Evolutionary conservation across 2,797 vertebrate genomes (phyloP).

Genomic region (Anguilla marmorata): DNA sequence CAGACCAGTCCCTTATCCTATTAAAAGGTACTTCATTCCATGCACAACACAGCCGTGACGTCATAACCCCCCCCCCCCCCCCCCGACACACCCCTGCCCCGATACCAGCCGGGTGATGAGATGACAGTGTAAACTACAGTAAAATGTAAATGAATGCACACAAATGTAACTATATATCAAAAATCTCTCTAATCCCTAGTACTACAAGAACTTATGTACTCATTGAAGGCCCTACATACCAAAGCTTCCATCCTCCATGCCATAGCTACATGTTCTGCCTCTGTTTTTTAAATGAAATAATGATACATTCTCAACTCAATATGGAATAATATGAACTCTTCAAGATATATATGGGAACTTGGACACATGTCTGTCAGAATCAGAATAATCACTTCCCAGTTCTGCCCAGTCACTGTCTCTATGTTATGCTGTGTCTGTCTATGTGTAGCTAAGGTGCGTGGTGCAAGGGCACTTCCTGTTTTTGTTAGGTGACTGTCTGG

Average conservation of each 20-base stretch:
- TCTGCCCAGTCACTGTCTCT: not conserved
- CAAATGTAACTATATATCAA: not conserved
- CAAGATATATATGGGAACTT: not conserved
- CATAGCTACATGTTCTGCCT: not conserved
- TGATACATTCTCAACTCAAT: not conserved
- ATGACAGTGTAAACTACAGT: not conserved
- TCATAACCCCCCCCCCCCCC: slow-evolving; percentile 1
- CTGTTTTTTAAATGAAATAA: not conserved
- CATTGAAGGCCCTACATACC: not conserved
- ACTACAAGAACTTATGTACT: not conserved
- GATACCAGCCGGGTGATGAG: not conserved
- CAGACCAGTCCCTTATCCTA: slow-evolving; percentile 35
- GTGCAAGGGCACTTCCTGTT: not conserved
- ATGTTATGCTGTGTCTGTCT: slow-evolving; percentile 29
- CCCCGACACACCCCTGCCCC: not conserved
- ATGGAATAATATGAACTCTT: not conserved
- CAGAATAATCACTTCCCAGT: not conserved
- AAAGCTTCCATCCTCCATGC: not conserved
- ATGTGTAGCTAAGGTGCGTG: not conserved
- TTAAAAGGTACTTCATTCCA: slow-evolving; percentile 26
- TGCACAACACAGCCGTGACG: slow-evolving; percentile 20
- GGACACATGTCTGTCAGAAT: not conserved
- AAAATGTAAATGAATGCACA: not conserved
- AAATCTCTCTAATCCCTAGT: not conserved
- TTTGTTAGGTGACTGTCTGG: not conserved